Percentiles rank a stretch among this genome's conserved stretches.
These are phyloP conservation scores for Bovichtus diacanthus DNA, from an alignment of 2,797 vertebrate genomes.

Conservation along the genomic window DNA sequence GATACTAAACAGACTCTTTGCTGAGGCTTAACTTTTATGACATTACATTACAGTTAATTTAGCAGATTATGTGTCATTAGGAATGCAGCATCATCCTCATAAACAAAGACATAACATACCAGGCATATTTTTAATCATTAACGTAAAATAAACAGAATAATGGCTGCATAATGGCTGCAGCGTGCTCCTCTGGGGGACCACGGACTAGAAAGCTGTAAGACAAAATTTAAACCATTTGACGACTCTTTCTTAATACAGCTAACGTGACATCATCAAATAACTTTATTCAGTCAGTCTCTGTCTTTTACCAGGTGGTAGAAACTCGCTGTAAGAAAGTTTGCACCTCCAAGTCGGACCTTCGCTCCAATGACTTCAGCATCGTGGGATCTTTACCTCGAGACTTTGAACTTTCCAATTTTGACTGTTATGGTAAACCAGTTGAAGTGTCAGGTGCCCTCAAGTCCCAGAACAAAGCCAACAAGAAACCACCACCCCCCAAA, in stretches of 20 bases:
- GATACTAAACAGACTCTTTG: background rate
- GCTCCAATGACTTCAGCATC: conserved; percentile 98
- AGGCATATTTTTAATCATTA: background rate
- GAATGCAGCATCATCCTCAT: background rate
- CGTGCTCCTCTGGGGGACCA: background rate
- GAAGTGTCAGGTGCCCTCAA: conserved; percentile 92
- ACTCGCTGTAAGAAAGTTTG: conserved; percentile 98
- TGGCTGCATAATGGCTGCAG: background rate
- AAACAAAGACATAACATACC: background rate
- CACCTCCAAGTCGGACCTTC: conserved; percentile 97
- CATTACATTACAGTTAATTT: no score
- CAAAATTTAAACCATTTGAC: background rate
- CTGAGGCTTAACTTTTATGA: background rate
- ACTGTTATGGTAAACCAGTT: conserved; percentile 98
- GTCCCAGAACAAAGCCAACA: conserved; percentile 93
- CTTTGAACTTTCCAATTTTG: conserved; percentile 98
- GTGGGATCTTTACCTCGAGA: conserved; percentile 97
- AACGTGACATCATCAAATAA: background rate
- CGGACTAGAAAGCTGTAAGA: background rate
- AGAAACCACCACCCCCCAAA: conserved; percentile 94
- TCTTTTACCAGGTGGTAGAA: conserved; percentile 90
- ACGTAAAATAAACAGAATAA: background rate
- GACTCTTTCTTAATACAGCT: background rate
- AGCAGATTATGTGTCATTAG: no score
- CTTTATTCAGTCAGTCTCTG: background rate